Conservation (phyloP, 2,888 invertebrate species). For the Glaucopsyche alexis region DNA sequence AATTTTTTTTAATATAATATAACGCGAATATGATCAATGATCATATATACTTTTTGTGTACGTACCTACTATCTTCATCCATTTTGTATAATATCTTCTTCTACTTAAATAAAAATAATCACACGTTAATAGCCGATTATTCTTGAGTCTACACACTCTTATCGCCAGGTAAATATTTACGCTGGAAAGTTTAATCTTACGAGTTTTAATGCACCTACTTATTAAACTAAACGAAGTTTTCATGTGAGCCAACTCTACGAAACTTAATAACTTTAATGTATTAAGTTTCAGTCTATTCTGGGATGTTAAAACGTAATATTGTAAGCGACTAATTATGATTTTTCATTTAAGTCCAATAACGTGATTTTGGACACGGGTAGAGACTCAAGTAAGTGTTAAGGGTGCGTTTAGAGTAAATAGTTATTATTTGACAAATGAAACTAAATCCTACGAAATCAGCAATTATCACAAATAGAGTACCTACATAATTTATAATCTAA, state of each 20-base stretch:
- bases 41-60: too few species aligned
- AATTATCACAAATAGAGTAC: too few species aligned
- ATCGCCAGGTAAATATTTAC: conserved; percentile 8
- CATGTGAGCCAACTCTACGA: conserved; percentile 13
- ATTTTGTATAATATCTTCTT: too few species aligned
- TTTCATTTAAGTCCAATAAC: background rate
- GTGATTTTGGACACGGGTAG: too few species aligned
- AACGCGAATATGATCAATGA: too few species aligned
- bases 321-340: background rate
- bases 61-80: too few species aligned
- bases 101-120: background rate
- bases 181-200: background rate
- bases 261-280: conserved; percentile 23
- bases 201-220: conserved; percentile 14
- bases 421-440: too few species aligned
- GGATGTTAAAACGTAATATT: background rate
- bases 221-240: conserved; percentile 28
- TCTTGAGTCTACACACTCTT: background rate
- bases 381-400: too few species aligned
- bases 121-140: background rate
- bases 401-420: too few species aligned
- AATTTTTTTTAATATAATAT: too few species aligned
- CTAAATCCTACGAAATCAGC: too few species aligned
- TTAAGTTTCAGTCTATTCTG: conserved; percentile 17
- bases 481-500: too few species aligned